phyloP scores from a whole-genome alignment of 1,140 invertebrate genomes.

The Linepithema humile region DNA sequence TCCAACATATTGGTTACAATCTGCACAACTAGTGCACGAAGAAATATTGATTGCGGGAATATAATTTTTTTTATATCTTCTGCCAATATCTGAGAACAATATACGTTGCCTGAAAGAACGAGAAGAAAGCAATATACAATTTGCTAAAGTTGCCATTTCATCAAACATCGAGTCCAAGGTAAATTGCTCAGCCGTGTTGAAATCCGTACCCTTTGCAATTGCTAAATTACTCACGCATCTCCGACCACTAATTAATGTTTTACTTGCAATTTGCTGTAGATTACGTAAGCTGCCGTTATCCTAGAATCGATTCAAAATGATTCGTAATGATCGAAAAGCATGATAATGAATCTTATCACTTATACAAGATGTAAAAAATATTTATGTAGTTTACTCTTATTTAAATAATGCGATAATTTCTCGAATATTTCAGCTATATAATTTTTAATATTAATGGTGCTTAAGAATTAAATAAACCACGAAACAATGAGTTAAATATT shows the following conservation, averaged over 20 bases:
- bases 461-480: background rate
- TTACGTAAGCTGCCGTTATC: background rate
- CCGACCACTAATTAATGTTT: background rate
- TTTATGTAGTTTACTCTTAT: too few species aligned
- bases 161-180: constrained; percentile 4
- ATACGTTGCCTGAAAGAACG: background rate
- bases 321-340: too few species aligned
- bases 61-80: background rate
- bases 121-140: background rate
- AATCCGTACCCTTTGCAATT: background rate
- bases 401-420: background rate
- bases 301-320: too few species aligned
- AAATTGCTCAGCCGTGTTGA: background rate
- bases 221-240: background rate
- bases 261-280: background rate
- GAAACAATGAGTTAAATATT: background rate
- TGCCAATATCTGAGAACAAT: background rate
- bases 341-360: background rate
- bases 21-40: background rate
- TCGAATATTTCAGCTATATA: background rate
- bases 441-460: background rate
- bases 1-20: background rate
- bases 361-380: background rate
- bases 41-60: background rate
- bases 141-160: background rate